phyloP scores from a whole-genome alignment of 2,888 invertebrate genomes.

The Cerceris rybyensis region DNA sequence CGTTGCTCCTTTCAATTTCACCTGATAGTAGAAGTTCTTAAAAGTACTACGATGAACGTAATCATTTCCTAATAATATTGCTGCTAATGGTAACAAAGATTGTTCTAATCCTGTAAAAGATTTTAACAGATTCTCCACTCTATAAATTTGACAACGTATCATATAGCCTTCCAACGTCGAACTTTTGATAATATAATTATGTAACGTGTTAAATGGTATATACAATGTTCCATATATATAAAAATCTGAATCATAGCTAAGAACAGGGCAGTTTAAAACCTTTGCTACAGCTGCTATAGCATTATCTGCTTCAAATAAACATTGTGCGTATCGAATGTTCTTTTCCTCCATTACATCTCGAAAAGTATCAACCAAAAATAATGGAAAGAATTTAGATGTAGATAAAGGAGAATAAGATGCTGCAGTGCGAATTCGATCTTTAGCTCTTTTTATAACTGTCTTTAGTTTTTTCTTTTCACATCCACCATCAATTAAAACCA shows the following conservation, averaged over 20 bases:
- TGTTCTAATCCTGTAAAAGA: conserved; percentile 87
- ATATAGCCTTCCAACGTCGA: conserved; percentile 75
- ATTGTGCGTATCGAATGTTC: conserved; percentile 87
- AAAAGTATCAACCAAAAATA: conserved; percentile 89
- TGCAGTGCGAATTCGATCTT: conserved; percentile 85
- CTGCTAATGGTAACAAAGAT: conserved; percentile 89
- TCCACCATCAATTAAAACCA: conserved; percentile 92
- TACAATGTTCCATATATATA: conserved; percentile 93
- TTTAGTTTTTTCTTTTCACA: conserved; percentile 88
- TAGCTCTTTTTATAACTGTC: conserved; percentile 85
- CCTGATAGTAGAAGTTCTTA: conserved; percentile 86
- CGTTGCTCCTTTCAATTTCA: conserved; percentile 83
- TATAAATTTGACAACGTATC: conserved; percentile 88
- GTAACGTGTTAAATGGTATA: conserved; percentile 89
- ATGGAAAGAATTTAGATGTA: conserved; percentile 87
- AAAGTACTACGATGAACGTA: conserved; percentile 89
- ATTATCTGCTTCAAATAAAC: conserved; percentile 95
- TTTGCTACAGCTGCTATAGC: conserved; percentile 92
- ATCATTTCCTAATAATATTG: conserved; percentile 94
- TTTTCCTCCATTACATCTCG: conserved; percentile 87
- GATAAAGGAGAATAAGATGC: conserved; percentile 82
- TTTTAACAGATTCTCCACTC: conserved; percentile 86
- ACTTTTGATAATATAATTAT: conserved; percentile 80
- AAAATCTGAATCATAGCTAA: conserved; percentile 97
- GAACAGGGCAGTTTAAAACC: conserved; percentile 90